Evolutionary conservation across 2,888 invertebrate genomes (phyloP), one percentile per base, ranked within the genome.

Genomic region (Brassicogethes aeneus): DNA sequence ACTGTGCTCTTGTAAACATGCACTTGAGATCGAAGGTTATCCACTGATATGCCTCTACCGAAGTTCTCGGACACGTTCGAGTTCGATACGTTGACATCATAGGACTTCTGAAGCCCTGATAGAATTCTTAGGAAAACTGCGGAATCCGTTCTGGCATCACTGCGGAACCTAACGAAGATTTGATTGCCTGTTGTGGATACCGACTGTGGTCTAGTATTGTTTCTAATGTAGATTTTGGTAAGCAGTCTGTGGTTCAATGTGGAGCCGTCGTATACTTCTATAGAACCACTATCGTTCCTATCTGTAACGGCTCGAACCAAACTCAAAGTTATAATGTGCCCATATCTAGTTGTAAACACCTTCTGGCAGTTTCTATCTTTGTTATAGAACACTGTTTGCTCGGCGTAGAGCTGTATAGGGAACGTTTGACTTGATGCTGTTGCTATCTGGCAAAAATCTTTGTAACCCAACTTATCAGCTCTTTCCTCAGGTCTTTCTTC

Each of bases 41-140:
- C 91, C 10, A 90, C 79, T n/a, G 80, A 87, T 37, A 99, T 79
- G n/a, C 99, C 99, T 61, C 94, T 81, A 0, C 96, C 96, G 52
- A 85, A 84, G 69, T 99, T 99, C 62, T 88, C 84, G 2, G 83
- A 80, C 43, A 97, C 80, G 23, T 82, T 79, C 1, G 90, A 86
- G 56, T 89, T 82, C 1, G 85, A 84, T 13, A 99, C 76, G 56
- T 89, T 89, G 40, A 96, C 71, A 65, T 96, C 95, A 62, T 84
- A 91, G 16, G 82, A 80, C 72, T 87, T 79, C 62, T 81, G 76
- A 17, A 77, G 71, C 3, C 86, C 88, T 1, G 90, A 84, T 3
- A 84, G 81, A 30, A 94, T 66, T 51, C 86, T 75, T 56, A 94
- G 71, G 55, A 85, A 90, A 12, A 88, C 82, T 34, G 84, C 75